Evolutionary conservation across 2,888 invertebrate species (phyloP).

Genomic region (Chrysolina haemoptera): DNA sequence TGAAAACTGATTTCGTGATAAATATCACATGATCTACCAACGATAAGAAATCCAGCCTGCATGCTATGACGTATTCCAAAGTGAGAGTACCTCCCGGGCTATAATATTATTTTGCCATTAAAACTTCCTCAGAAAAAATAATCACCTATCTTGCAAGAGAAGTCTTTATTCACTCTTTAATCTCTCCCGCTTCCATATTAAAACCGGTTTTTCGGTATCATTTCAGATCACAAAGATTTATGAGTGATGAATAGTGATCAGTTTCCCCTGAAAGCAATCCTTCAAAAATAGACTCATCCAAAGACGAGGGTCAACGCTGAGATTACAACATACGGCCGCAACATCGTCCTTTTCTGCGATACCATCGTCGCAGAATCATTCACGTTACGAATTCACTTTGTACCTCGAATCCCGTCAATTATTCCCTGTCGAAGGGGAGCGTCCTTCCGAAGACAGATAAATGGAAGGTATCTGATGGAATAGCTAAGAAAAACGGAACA

Average conservation of each 20-base stretch:
- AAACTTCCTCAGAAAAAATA: no score
- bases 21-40: no score
- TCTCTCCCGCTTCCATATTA: no score
- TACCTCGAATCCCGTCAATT: conserved; percentile 67
- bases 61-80: no score
- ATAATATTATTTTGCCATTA: no score
- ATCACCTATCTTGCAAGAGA: no score
- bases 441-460: conserved; percentile 47
- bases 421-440: conserved; percentile 61
- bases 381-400: conserved; percentile 66
- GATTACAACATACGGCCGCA: conserved; percentile 36
- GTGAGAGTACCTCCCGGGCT: no score
- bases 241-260: not conserved
- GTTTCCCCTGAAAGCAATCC: conserved; percentile 3
- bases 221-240: not conserved
- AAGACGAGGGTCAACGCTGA: conserved; percentile 29
- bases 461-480: conserved; percentile 48
- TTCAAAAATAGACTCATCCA: conserved; percentile 21
- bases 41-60: no score
- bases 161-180: no score
- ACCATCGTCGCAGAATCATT: conserved; percentile 60
- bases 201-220: not conserved
- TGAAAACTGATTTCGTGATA: no score
- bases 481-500: conserved; percentile 41
- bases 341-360: conserved; percentile 47